Evolutionary conservation across 2,888 invertebrate species (phyloP), one percentile per base, ranked within the genome.

Genomic region (Celastrina argiolus): DNA sequence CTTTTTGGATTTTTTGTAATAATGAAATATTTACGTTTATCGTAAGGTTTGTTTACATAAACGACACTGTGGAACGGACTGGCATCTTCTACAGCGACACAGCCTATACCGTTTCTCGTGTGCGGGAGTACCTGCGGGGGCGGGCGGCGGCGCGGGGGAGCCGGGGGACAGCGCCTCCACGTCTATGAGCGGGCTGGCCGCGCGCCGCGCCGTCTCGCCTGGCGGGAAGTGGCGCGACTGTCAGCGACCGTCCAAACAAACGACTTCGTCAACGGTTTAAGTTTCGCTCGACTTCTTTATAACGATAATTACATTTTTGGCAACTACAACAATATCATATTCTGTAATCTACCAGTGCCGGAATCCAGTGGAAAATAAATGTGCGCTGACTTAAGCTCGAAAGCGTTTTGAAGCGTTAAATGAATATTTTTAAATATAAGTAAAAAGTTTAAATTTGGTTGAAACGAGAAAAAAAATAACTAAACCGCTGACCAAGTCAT

Each of bases 111-210:
- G 83, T 86, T 87, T 84, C 84, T 75, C 72, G 69, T 69, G 76
- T 70, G 70, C 75, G 75, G 75, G 94, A 94, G 93, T 93, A 94
- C 94, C 94, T 94, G 92, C 90, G 76, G 74, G 70, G 70, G 78
- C 80, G 81, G 79, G 76, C 74, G 80, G 74, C 81, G 80, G 79
- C 90, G 91, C 91, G 79, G 91, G 91, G 75, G 87, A 85, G 78
- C 92, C 92, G 78, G 92, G 91, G 73, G 93, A 93, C 74, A 93
- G 92, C 77, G 92, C 92, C 86, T 94, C 94, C 82, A 94, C 94
- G 87, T 94, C 94, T 81, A 94, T 93, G 85, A 94, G 92, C 79
- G 94, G 94, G 87, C 93, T 93, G 89, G 92, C 79, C 91, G 91
- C 83, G 87, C 92, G 86, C 84, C 92, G 83, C 88, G 91, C 82